Evolutionary conservation across 2,888 invertebrate genomes (phyloP), one percentile per base, ranked within the genome.

Genomic region (Ypsolopha sequella): DNA sequence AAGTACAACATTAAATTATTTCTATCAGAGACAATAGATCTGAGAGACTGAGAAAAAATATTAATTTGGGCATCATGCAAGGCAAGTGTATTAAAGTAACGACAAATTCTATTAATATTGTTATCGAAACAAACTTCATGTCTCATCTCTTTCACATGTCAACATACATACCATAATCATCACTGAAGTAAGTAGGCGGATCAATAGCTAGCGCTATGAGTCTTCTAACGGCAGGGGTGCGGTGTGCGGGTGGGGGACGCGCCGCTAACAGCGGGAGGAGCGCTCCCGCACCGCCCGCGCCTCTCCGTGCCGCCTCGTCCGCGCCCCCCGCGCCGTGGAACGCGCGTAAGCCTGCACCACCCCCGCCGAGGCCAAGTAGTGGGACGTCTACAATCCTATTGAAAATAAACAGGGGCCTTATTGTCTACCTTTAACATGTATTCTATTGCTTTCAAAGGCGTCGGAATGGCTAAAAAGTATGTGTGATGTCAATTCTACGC

Each of bases 291-390:
- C 45, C 56, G 46, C 54, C 49, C 46, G 47, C 53, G 4, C 24
- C 24, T 24, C 24, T 24, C 24, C 24, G 24, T 4, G 24, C 24
- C 24, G 24, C 24, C 24, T 24, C 24, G 55, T 54, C 60, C 56
- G 54, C 57, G 50, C 54, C 57, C 51, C 54, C 58, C 9, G 9
- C 39, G 13, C 36, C 48, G 38, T 41, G 43, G 52, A 59, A 59
- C 58, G 73, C 72, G 57, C 62, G 70, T 67, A 73, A 55, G 73
- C 70, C 56, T 24, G 41, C 45, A 44, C 52, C 43, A 36, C 49
- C 51, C 52, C 55, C 41, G 36, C 41, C 7, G 50, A 53, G 36
- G 57, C 50, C 58, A 54, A 70, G 54, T 57, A 59, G 51, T 49
- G 65, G 63, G 59, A 65, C 68, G 58, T 63, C 53, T 9, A 53